A percentile compares a stretch with the other conserved stretches of the same genome.
Evolutionary conservation across 1,140 invertebrate species (phyloP).

Genomic region (Drosophila tsacasi): DNA sequence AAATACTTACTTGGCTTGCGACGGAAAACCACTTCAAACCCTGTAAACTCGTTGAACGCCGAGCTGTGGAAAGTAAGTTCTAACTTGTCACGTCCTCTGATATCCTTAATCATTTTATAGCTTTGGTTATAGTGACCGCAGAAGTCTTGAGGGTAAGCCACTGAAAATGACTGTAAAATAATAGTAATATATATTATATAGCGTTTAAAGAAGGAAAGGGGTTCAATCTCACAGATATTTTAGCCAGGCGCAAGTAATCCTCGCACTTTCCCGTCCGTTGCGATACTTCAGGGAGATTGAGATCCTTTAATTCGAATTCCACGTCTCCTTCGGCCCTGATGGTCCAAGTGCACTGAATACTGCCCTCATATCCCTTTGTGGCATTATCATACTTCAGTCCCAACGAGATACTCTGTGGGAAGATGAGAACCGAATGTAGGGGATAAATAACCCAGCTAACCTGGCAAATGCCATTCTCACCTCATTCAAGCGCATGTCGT

Average conservation of each 20-base stretch:
- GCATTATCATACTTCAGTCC: conserved; percentile 7
- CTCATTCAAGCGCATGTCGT: conserved; percentile 23
- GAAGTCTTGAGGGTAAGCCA: conserved; percentile 6
- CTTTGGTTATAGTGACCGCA: conserved; percentile 55
- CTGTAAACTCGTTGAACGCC: conserved; percentile 11
- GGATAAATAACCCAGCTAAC: background rate
- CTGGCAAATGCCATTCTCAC: conserved; percentile 1
- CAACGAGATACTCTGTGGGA: conserved; percentile 30
- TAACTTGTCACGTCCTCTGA: background rate
- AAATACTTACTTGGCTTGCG: conserved; percentile 8
- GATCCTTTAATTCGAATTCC: conserved; percentile 45
- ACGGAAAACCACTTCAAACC: conserved; percentile 27
- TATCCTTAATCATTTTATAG: background rate
- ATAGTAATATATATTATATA: background rate
- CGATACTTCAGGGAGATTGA: conserved; percentile 52
- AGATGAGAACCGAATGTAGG: background rate
- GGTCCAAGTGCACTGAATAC: conserved; percentile 63
- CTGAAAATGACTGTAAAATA: background rate
- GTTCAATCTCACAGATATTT: conserved; percentile 17
- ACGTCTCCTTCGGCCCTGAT: conserved; percentile 13
- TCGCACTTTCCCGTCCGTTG: conserved; percentile 63
- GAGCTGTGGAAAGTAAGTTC: conserved; percentile 65
- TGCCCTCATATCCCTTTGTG: conserved; percentile 28
- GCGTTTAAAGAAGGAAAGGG: too few relatives aligned
- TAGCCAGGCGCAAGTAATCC: conserved; percentile 54